Evolutionary conservation across 1,140 invertebrate species (phyloP).

Genomic region (Vanessa atalanta): DNA sequence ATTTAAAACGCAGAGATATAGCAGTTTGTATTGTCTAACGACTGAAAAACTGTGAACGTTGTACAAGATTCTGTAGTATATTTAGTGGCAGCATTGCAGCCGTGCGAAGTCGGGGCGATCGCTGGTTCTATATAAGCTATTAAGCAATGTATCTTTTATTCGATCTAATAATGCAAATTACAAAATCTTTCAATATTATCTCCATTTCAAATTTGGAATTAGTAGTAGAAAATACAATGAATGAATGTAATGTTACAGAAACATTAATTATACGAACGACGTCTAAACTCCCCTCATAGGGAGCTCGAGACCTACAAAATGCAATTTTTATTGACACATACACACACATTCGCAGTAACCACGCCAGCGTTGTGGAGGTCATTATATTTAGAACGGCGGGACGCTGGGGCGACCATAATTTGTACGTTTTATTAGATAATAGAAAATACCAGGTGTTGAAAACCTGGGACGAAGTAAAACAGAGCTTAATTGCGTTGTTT

Average conservation of each 20-base stretch:
- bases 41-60: no score
- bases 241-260: background rate
- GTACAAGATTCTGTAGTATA: no score
- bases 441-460: slow-evolving; percentile 2
- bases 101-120: no score
- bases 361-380: slow-evolving; percentile 33
- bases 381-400: slow-evolving; percentile 42
- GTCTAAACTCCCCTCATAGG: slow-evolving; percentile 14
- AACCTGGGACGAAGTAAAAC: background rate
- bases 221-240: background rate
- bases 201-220: background rate
- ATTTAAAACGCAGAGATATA: no score
- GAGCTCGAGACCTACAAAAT: slow-evolving; percentile 25
- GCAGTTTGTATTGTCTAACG: no score
- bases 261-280: slow-evolving; percentile 2
- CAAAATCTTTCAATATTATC: no score
- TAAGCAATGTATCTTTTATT: no score
- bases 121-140: no score
- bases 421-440: slow-evolving; percentile 19
- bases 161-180: no score
- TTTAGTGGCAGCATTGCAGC: no score
- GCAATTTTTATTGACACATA: slow-evolving; percentile 42
- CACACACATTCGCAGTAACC: slow-evolving; percentile 24
- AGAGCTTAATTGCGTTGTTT: slow-evolving; percentile 11
- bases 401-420: slow-evolving; percentile 28